Percentiles rank a stretch among this genome's conserved stretches.
These are phyloP conservation scores for Atrichornis clamosus DNA, from an alignment of 2,113 vertebrate genomes.

Conservation along the genomic window DNA sequence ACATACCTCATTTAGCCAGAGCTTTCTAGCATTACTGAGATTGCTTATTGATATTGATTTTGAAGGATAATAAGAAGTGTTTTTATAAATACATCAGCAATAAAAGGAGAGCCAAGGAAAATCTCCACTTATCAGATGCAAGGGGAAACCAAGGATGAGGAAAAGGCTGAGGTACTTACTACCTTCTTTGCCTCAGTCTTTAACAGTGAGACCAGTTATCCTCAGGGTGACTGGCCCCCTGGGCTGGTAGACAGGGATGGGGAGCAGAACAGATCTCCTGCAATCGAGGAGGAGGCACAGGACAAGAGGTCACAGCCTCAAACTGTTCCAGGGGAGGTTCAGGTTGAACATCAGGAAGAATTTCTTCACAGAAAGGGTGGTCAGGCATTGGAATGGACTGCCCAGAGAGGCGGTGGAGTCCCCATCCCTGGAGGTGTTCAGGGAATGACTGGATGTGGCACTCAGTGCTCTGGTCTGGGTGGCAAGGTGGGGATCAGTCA, in stretches of 20 bases:
- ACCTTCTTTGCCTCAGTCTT: neutral
- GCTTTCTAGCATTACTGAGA: neutral
- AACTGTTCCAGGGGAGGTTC: neutral
- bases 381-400: neutral
- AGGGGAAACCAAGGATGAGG: neutral
- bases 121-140: neutral
- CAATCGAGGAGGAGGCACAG: neutral
- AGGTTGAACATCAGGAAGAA: neutral
- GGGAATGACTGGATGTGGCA: neutral
- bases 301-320: neutral
- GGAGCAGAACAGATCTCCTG: neutral
- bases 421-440: no score
- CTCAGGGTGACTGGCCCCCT: neutral
- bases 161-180: neutral
- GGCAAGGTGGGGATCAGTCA: neutral
- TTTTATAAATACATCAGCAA: neutral
- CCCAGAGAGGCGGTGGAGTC: neutral
- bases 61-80: neutral
- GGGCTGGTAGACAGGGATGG: neutral
- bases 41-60: neutral
- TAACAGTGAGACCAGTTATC: no score
- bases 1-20: neutral
- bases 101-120: neutral
- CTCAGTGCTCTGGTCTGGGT: neutral
- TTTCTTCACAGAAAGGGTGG: neutral